phyloP scores from a whole-genome alignment of 2,797 vertebrate genomes.

The Acrossocheilus fasciatus region DNA sequence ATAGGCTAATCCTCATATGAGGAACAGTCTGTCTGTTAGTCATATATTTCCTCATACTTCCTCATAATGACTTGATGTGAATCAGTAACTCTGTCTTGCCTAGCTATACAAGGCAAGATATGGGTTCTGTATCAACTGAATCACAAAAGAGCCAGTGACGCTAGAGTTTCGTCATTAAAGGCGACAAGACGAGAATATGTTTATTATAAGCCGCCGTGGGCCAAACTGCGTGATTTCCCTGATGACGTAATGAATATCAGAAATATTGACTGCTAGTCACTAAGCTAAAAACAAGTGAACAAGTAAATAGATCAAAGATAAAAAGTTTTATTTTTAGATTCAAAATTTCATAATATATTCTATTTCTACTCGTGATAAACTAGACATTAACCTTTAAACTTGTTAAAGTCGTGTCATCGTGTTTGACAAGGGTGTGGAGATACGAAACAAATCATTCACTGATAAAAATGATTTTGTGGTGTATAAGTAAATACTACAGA shows the following conservation, averaged over 20 bases:
- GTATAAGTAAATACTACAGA: no score
- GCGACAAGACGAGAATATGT: neutral
- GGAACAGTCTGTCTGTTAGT: neutral
- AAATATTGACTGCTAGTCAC: conserved; percentile 7
- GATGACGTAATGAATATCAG: neutral
- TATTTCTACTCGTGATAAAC: conserved; percentile 19
- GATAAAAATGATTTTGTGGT: no score
- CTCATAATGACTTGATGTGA: neutral
- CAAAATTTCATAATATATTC: conserved; percentile 3
- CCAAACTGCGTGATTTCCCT: neutral
- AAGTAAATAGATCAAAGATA: neutral
- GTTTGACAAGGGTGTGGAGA: conserved; percentile 25
- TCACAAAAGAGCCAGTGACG: neutral
- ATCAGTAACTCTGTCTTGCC: neutral
- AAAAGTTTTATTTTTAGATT: conserved; percentile 34
- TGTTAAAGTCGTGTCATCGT: conserved; percentile 14
- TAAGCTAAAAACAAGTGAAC: neutral
- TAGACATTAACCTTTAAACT: conserved; percentile 46
- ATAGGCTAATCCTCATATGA: neutral
- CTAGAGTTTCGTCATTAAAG: neutral
- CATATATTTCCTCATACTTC: conserved; percentile 17
- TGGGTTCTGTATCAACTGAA: neutral
- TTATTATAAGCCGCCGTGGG: neutral
- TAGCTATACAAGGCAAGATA: conserved; percentile 3
- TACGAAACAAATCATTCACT: neutral